phyloP scores from a whole-genome alignment of 2,888 invertebrate genomes.

The Tridacna gigas region DNA sequence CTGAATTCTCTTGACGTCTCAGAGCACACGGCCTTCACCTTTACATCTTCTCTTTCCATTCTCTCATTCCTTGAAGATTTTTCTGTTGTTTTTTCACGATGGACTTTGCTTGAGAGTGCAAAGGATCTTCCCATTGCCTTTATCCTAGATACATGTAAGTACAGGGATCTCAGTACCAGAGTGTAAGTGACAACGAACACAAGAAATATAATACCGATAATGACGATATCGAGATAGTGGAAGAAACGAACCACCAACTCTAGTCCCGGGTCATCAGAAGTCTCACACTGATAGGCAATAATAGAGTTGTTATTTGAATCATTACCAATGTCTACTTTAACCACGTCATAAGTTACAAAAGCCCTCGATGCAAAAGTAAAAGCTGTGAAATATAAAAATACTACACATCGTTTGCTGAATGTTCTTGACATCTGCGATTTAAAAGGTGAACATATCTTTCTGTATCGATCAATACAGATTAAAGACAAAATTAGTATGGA shows the following conservation, averaged over 20 bases:
- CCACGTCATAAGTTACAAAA: conserved; percentile 4
- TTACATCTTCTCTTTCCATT: background rate
- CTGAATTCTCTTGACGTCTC: background rate
- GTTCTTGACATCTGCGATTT: background rate
- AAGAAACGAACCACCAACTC: background rate
- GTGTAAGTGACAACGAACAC: background rate
- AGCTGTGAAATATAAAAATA: background rate
- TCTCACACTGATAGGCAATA: conserved; percentile 13
- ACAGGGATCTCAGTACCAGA: background rate
- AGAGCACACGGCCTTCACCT: background rate
- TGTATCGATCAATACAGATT: conserved; percentile 7
- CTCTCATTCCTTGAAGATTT: background rate
- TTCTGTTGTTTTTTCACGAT: background rate
- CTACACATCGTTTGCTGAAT: background rate
- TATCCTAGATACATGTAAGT: background rate
- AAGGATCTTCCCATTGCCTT: background rate
- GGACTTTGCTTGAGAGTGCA: background rate
- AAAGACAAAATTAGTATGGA: conserved; percentile 6
- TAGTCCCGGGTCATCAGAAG: background rate
- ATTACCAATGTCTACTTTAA: background rate
- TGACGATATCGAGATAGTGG: conserved; percentile 10
- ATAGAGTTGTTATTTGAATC: background rate
- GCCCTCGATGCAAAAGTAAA: background rate
- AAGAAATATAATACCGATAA: background rate
- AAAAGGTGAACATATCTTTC: conserved; percentile 1